Evolutionary conservation across 2,888 invertebrate species (phyloP).

Genomic region (Cremastobaeus sp.): DNA sequence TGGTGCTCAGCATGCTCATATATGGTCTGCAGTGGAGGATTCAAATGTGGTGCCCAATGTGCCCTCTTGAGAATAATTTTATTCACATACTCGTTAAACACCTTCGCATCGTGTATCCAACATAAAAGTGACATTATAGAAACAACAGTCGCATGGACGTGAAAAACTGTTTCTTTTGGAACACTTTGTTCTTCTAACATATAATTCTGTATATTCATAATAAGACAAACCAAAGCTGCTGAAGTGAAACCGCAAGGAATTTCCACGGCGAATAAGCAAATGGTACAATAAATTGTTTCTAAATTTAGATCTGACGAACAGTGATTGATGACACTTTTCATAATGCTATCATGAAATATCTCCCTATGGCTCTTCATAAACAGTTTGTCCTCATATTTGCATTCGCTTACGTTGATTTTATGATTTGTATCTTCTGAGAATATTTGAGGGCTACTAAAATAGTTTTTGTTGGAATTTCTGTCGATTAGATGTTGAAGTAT

Average conservation of each 20-base stretch:
- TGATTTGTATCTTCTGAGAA: slow-evolving; percentile 78
- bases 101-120: slow-evolving; percentile 81
- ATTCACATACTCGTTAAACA: slow-evolving; percentile 81
- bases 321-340: slow-evolving; percentile 79
- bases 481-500: slow-evolving; percentile 81
- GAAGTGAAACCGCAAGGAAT: slow-evolving; percentile 83
- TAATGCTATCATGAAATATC: slow-evolving; percentile 78
- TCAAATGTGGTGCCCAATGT: slow-evolving; percentile 82
- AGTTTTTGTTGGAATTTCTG: slow-evolving; percentile 79
- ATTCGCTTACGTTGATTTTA: slow-evolving; percentile 77
- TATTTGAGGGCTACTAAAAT: slow-evolving; percentile 80
- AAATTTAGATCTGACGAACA: slow-evolving; percentile 79
- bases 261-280: slow-evolving; percentile 81
- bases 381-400: slow-evolving; percentile 78
- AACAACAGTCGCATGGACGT: slow-evolving; percentile 82
- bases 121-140: slow-evolving; percentile 82
- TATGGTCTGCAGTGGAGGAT: slow-evolving; percentile 81
- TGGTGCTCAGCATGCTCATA: slow-evolving; percentile 81
- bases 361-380: slow-evolving; percentile 80
- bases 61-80: slow-evolving; percentile 81
- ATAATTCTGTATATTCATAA: slow-evolving; percentile 82
- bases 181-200: slow-evolving; percentile 66
- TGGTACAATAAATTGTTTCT: slow-evolving; percentile 80
- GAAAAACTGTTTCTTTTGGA: slow-evolving; percentile 75
- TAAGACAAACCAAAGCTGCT: slow-evolving; percentile 80